These are phyloP conservation scores for Temnopleurus reevesii DNA, from an alignment of 53 echinoderm and acorn worm species.

Conservation along the genomic window DNA sequence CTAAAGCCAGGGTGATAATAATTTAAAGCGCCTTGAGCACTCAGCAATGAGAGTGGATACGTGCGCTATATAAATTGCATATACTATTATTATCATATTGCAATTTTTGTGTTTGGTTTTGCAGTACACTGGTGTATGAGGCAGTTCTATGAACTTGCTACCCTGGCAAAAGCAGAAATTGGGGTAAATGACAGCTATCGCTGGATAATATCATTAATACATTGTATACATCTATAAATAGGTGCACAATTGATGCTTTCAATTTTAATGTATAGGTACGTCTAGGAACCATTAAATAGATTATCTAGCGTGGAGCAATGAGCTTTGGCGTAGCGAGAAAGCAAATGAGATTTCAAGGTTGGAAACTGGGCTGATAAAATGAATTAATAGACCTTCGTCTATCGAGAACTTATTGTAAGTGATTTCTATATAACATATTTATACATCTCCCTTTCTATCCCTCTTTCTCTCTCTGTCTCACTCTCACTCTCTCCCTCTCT, in stretches of 20 bases:
- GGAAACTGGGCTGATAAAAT: not conserved
- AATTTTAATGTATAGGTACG: not conserved
- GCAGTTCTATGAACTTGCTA: no score
- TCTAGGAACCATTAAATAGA: not conserved
- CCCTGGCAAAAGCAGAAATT: no score
- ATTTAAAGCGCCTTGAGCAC: no score
- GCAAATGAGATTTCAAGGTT: conserved; percentile 29
- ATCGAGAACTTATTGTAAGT: not conserved
- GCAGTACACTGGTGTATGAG: no score
- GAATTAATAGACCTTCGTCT: not conserved
- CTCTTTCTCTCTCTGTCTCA: not conserved
- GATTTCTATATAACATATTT: not conserved
- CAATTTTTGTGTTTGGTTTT: no score
- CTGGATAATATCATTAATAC: not conserved
- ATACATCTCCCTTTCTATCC: not conserved
- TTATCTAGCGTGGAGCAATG: not conserved
- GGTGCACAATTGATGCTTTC: not conserved
- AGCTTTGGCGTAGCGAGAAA: not conserved
- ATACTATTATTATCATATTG: no score
- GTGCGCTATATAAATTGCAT: no score
- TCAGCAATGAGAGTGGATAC: no score
- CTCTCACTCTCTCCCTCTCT: not conserved
- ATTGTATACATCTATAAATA: not conserved
- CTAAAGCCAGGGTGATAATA: no score
- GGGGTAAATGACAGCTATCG: not conserved